phyloP scores from a whole-genome alignment of 2,797 vertebrate genomes.

The Phrynocephalus vlangalii region DNA sequence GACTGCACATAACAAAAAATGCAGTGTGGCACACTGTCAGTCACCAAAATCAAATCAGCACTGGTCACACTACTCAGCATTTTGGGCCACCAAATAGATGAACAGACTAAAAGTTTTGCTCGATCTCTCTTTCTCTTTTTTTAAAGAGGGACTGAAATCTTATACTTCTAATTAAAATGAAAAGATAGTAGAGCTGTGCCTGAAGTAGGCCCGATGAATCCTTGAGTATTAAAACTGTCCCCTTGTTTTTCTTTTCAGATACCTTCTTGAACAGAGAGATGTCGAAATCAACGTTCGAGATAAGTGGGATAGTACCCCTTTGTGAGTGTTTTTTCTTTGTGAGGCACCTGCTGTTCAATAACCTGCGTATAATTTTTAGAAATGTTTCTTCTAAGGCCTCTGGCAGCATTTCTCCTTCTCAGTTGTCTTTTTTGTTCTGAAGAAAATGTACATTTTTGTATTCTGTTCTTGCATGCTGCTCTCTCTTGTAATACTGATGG shows the following conservation, averaged over 20 bases:
- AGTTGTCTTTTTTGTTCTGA: not conserved
- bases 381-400: not conserved
- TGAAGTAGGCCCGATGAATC: slow-evolving; percentile 14
- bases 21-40: too few relatives aligned
- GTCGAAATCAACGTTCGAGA: slow-evolving; percentile 96
- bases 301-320: slow-evolving; percentile 96
- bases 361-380: not conserved
- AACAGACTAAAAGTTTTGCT: not conserved
- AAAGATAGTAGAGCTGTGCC: not conserved
- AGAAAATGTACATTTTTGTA: not conserved
- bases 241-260: slow-evolving; percentile 77
- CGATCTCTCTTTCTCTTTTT: not conserved
- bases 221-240: slow-evolving; percentile 23
- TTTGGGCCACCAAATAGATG: too few relatives aligned
- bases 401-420: not conserved
- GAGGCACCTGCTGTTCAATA: not conserved
- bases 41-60: too few relatives aligned
- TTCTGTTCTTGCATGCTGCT: not conserved
- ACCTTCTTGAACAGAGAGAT: slow-evolving; percentile 95
- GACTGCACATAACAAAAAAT: too few relatives aligned
- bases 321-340: slow-evolving; percentile 83
- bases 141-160: not conserved
- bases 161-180: not conserved
- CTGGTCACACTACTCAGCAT: too few relatives aligned
- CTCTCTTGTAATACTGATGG: too few relatives aligned